Base-by-base conservation (phyloP, 2,797 vertebrate genomes). In the Epinephelus awoara region DNA sequence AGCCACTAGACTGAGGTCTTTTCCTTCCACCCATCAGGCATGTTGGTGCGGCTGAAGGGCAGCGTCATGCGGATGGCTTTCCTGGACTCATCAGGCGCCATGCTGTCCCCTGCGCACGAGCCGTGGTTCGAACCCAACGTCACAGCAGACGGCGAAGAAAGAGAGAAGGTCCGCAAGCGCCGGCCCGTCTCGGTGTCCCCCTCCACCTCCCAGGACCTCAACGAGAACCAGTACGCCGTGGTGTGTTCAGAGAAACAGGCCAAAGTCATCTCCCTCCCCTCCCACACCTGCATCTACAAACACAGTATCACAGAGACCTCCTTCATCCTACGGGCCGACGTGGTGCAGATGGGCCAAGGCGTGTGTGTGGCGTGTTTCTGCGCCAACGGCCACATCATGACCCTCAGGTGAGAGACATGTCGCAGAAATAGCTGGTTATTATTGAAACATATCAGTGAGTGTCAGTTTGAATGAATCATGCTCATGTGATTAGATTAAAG, bases 171-270 rank as follows among this genome's bases (percentile, higher is more conserved):
- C 82, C 91, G 93, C 0, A 98, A 97, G 94, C 93, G 94, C 27
- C 91, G 94, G 27, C 93, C 98, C 17, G 97, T 98, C 82, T 99
- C 97, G 0, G 97, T 99, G 67, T 99, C 98, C 19, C 98, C 98
- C 1, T 96, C 97, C 78, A 95, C 96, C 82, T 98, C 98, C 91
- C 97, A 99, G 96, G 98, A 99, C 95, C 95, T 98, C 78, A 97
- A 80, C 85, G 98, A 99, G 95, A 96, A 95, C 93, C 98, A 99
- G 85, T 99, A 98, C 64, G 97, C 97, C 55, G 98, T 99, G 95
- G 96, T 98, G 89, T 99, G 98, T 92, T 99, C 98, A 2, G 98
- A 99, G 95, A 99, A 99, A 91, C 98, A 99, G 96, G 98, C 98
- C 92, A 99, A 99, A 94, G 97, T 99, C 82, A 95, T 99, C 59